These are phyloP conservation scores for Argyresthia albistria DNA, from an alignment of 2,888 invertebrate genomes.

Conservation along the genomic window DNA sequence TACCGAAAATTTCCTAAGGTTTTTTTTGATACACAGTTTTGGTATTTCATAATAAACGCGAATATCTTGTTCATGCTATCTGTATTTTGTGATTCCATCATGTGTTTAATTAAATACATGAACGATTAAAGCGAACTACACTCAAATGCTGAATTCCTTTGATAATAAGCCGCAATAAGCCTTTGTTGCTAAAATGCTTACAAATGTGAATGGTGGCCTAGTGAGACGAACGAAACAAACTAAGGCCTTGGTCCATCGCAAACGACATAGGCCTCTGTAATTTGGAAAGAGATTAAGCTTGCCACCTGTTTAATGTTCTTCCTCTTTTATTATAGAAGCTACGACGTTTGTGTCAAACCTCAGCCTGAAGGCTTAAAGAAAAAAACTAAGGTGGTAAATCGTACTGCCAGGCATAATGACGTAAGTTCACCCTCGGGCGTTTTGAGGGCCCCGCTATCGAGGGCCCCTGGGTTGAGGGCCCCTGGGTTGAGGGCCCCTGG, in stretches of 20 bases:
- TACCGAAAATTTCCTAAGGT: too few relatives aligned
- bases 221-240: slow-evolving; percentile 46
- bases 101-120: background rate
- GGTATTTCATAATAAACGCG: too few relatives aligned
- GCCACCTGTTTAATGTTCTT: too few relatives aligned
- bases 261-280: too few relatives aligned
- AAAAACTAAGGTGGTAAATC: slow-evolving; percentile 64
- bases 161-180: slow-evolving; percentile 31
- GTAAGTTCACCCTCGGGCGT: slow-evolving; percentile 63
- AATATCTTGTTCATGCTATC: too few relatives aligned
- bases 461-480: slow-evolving; percentile 38
- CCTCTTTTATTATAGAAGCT: too few relatives aligned
- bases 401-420: slow-evolving; percentile 70
- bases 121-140: slow-evolving; percentile 5
- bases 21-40: too few relatives aligned
- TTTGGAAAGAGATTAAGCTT: too few relatives aligned
- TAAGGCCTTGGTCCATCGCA: slow-evolving; percentile 13
- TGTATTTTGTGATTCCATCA: too few relatives aligned
- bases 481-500: slow-evolving; percentile 29
- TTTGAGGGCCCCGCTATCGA: slow-evolving; percentile 25
- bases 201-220: slow-evolving; percentile 1
- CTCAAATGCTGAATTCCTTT: slow-evolving; percentile 70
- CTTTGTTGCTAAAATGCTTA: slow-evolving; percentile 15
- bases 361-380: slow-evolving; percentile 41
- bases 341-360: background rate